Percentiles rank a stretch among this genome's conserved stretches.
phyloP scores from a whole-genome alignment of 2,113 vertebrate species.

The Chascanopsetta lugubris region DNA sequence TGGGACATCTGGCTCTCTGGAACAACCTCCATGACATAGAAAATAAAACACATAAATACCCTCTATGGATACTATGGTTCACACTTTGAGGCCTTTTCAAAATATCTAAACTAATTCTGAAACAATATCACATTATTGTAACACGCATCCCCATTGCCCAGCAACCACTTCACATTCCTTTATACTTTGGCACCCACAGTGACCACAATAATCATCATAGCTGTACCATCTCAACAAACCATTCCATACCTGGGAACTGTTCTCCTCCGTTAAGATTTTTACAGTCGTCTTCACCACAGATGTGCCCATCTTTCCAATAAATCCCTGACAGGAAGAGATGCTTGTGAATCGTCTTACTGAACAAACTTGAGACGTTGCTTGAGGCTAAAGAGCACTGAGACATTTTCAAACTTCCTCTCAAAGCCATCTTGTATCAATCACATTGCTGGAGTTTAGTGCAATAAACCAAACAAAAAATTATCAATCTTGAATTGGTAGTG shows the following conservation, averaged over 20 bases:
- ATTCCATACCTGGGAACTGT: conserved; percentile 86
- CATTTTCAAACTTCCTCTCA: background rate
- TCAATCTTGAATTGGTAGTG: background rate
- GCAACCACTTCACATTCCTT: background rate
- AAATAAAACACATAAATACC: background rate
- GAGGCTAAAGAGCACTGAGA: background rate
- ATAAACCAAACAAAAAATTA: background rate
- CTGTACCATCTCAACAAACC: background rate
- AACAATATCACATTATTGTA: background rate
- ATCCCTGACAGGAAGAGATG: conserved; percentile 77
- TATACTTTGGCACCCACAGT: background rate
- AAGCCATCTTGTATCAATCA: no score
- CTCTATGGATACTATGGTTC: background rate
- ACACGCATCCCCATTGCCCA: background rate
- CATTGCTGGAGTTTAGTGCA: background rate
- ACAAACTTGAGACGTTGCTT: background rate
- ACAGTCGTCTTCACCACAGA: conserved; percentile 87
- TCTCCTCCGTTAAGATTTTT: conserved; percentile 85
- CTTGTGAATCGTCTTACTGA: conserved; percentile 2
- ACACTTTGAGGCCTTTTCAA: background rate
- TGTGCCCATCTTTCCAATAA: conserved; percentile 79
- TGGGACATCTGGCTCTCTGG: conserved; percentile 87
- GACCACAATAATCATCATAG: background rate
- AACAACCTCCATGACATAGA: conserved; percentile 82
- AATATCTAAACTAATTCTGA: conserved; percentile 2